Conservation (phyloP, 1,140 invertebrate species). For the Drosophila chauvacae region DNA sequence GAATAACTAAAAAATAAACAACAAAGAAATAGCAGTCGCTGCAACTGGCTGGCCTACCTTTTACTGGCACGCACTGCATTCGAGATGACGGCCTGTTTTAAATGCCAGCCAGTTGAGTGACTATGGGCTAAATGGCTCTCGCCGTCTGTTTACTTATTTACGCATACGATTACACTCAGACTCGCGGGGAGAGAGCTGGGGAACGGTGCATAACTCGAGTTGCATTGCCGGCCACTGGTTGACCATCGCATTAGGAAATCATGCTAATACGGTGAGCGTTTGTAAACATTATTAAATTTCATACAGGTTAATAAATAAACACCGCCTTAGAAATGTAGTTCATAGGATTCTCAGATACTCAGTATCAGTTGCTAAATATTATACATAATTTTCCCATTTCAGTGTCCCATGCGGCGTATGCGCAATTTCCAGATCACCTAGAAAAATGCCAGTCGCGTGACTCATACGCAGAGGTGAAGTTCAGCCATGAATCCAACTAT, state of each 20-base stretch:
- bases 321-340: not conserved
- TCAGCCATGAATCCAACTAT: slow-evolving; percentile 58
- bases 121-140: slow-evolving; percentile 37
- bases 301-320: not conserved
- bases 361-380: not conserved
- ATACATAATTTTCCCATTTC: not conserved
- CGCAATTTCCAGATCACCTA: slow-evolving; percentile 38
- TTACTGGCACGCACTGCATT: slow-evolving; percentile 43
- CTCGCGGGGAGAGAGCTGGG: slow-evolving; percentile 5
- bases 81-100: slow-evolving; percentile 68
- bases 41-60: slow-evolving; percentile 49
- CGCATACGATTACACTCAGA: slow-evolving; percentile 34
- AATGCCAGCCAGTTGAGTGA: slow-evolving; percentile 66
- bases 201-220: slow-evolving; percentile 48
- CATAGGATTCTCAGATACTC: not conserved
- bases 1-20: slow-evolving; percentile 15
- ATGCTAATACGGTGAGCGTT: slow-evolving; percentile 51
- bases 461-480: slow-evolving; percentile 69
- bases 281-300: slow-evolving; percentile 51
- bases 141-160: slow-evolving; percentile 30
- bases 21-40: slow-evolving; percentile 23
- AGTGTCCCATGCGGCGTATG: slow-evolving; percentile 48
- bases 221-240: slow-evolving; percentile 70
- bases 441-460: slow-evolving; percentile 47
- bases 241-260: slow-evolving; percentile 80